phyloP scores from a whole-genome alignment of 2,797 vertebrate genomes.

The Hypotaenidia philippensis region DNA sequence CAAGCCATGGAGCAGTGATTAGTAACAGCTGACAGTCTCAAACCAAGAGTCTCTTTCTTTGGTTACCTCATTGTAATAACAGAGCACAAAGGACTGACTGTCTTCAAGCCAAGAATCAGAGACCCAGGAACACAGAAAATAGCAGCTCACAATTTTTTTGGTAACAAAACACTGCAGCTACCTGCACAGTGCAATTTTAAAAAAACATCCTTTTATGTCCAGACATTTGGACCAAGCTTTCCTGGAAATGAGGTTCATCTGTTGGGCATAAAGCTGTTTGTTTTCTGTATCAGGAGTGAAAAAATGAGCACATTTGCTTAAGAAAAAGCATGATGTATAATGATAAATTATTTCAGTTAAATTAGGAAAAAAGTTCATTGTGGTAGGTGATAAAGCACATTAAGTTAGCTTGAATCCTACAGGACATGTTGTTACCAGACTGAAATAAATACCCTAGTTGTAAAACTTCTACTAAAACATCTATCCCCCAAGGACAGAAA shows the following conservation, averaged over 20 bases:
- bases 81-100: constrained; percentile 85
- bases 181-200: constrained; percentile 67
- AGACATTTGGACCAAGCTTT: constrained; percentile 21
- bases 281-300: background rate
- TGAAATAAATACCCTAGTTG: background rate
- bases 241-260: background rate
- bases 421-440: background rate
- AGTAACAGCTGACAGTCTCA: constrained; percentile 86
- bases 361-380: background rate
- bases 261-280: background rate
- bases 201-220: constrained; percentile 32
- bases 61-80: constrained; percentile 82
- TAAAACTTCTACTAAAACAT: background rate
- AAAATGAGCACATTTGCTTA: background rate
- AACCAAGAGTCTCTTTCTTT: constrained; percentile 80
- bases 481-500: background rate
- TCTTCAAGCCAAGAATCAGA: constrained; percentile 81
- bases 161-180: constrained; percentile 68
- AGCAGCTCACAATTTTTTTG: constrained; percentile 68
- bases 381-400: background rate
- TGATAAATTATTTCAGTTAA: background rate
- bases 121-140: constrained; percentile 77
- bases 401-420: background rate
- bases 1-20: constrained; percentile 83
- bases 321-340: background rate